Evolutionary conservation across 2,888 invertebrate species (phyloP), one percentile per base, ranked within the genome.

Genomic region (Mythimna albipuncta): DNA sequence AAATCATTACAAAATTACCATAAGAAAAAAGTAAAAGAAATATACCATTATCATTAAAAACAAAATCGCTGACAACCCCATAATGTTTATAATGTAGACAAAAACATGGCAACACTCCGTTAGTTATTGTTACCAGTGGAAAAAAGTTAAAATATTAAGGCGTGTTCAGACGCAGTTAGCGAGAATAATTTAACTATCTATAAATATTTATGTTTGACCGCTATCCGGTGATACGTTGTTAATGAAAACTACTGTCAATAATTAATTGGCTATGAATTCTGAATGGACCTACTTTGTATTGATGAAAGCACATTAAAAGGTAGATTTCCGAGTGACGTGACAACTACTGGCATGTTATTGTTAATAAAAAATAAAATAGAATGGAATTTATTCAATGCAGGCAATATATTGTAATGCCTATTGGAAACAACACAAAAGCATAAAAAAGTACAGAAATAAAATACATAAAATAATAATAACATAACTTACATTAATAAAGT

Each of bases 41-140:
- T 80, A 75, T 69, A 81, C 74, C 82, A 83, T 81, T 86, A 88
- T 84, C 85, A 87, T 87, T 83, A 83, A 75, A 83, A 87, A 86
- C 87, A 84, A 77, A 85, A 79, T 79, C 79, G 87, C 79, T 80
- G 89, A 89, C 90, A 88, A 85, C 73, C 85, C 85, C 79, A 84
- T 85, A 82, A 87, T 85, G 82, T 81, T 85, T 79, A 78, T 87
- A 88, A 90, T 89, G 88, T 87, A 78, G 81, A 85, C 82, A 83
- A 88, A 85, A 86, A 90, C 89, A 89, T 84, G 88, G 86, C 84
- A 83, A 89, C 90, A 83, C 87, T 77, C 85, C 72, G 86, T 88
- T 83, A 87, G 83, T 89, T 87, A 89, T 85, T 84, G 84, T 84
- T 89, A 79, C 84, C 82, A 84, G 83, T 77, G 69, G 65, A 78